Base-by-base conservation (phyloP, 2,888 invertebrate species). In the Pardosa pseudoannulata region DNA sequence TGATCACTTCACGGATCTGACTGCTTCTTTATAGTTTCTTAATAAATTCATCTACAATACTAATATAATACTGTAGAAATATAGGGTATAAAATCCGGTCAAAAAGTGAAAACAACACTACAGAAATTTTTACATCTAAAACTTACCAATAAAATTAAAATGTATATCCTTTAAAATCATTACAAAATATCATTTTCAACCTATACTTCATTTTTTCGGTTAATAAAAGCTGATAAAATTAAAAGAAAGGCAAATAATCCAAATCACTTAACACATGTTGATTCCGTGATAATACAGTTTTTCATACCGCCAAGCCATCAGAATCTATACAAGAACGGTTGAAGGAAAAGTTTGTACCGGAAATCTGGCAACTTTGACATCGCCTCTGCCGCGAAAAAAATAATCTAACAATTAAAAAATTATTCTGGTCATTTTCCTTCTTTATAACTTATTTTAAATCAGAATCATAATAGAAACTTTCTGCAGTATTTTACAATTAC, bases 301-400 rank as follows among this genome's bases (percentile, higher is more conserved):
- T 71, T 62, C 83, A 78, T 83, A 83, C 83, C 83, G 83, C 83
- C 83, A 83, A 83, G 83, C 83, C 83, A 83, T 65, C 83, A 81
- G 70, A 78, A 41, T 39, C n/a, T 68, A 36, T 32, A 50, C 36
- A 72, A 28, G 46, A 76, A 78, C 76, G 78, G 78, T 28, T 32
- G 56, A 56, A 27, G 9, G 19, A 16, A 71, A 73, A 27, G 41
- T 27, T n/a, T 36, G 3, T 19, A n/a, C 31, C n/a, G 23, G 1
- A 65, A 73, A 78, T 83, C 83, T 83, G 83, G 83, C 83, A 78
- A 83, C 78, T 71, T 23, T 56, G 56, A 56, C 56, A 56, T 19
- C 23, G 5, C 56, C 1, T 7, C 56, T 1, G 23, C 1, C 23
- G 7, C 3, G 6, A 23, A 56, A 19, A 19, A 16, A 16, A 9